Base-by-base conservation (phyloP, 2,888 invertebrate genomes). In the Drosophila bunnanda region DNA sequence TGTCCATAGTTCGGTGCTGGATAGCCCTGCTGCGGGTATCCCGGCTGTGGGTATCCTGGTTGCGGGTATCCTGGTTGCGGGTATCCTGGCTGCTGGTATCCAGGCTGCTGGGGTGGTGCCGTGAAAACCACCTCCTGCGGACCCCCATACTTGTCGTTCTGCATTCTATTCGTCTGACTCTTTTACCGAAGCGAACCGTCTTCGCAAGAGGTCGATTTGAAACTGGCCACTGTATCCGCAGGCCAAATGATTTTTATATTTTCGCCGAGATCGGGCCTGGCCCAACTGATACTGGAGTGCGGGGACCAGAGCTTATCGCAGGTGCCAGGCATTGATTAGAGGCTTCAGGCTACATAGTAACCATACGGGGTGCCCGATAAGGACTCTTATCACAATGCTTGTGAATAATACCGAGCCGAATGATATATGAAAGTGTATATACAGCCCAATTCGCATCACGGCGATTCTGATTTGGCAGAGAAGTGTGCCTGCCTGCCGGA, bases 131-230 rank as follows among this genome's bases (percentile, higher is more conserved):
- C 75, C 30, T 69, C 28, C 48, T 62, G 60, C 30, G 78, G 52
- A 10, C 64, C 36, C 6, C 28, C n/a, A 43, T 59, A 57, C 32
- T 72, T 76, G 9, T 78, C 84, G 55, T 66, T 73, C 17, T 76
- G 44, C 87, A 82, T 82, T 22, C 9, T 28, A 15, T 12, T 30
- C 13, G 4, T 52, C n/a, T 13, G 6, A 12, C 44, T 15, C 32
- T 32, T 15, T 10, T 4, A 15, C 32, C 8, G 30, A 25, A 17
- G 69, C 38, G 54, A 58, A 41, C 72, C 56, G 28, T 8, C 52
- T 22, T 12, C 17, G 54, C 12, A 22, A 39, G 77, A 36, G 36
- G 43, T 48, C 25, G 44, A 48, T 41, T 43, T 30, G 43, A 38
- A 61, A 75, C 74, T 75, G 74, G 20, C 22, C 30, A 44, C 8